These are phyloP conservation scores for Cranoglanis bouderius DNA, from an alignment of 2,113 vertebrate species.

Conservation along the genomic window DNA sequence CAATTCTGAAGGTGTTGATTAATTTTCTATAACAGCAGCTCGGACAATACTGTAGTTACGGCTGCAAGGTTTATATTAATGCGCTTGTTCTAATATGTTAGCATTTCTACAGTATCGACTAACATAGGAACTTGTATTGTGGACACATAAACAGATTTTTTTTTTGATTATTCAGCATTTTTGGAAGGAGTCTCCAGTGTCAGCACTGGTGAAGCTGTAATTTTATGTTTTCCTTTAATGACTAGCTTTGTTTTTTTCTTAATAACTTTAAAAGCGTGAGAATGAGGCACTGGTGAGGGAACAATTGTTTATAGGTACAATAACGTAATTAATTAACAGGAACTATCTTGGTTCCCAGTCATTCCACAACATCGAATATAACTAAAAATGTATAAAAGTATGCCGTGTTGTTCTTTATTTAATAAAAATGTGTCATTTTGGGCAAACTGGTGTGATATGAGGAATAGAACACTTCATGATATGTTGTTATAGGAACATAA, in stretches of 20 bases:
- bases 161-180: not conserved
- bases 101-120: not conserved
- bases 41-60: not conserved
- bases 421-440: not conserved
- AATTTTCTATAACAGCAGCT: not conserved
- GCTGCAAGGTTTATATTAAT: not conserved
- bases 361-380: not conserved
- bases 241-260: not conserved
- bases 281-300: not conserved
- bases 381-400: not conserved
- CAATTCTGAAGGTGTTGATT: not conserved
- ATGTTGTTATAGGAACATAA: not conserved
- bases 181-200: not conserved
- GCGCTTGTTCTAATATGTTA: not conserved
- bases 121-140: not conserved
- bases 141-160: not conserved
- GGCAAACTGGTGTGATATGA: not conserved
- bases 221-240: not conserved
- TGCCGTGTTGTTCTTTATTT: not conserved
- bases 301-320: not conserved
- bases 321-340: not conserved
- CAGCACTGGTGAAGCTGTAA: not conserved
- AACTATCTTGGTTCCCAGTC: not conserved
- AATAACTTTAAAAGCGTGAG: not conserved
- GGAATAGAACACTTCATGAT: not conserved